These are phyloP conservation scores for Cotesia typhae DNA, from an alignment of 1,140 invertebrate genomes.

Conservation along the genomic window DNA sequence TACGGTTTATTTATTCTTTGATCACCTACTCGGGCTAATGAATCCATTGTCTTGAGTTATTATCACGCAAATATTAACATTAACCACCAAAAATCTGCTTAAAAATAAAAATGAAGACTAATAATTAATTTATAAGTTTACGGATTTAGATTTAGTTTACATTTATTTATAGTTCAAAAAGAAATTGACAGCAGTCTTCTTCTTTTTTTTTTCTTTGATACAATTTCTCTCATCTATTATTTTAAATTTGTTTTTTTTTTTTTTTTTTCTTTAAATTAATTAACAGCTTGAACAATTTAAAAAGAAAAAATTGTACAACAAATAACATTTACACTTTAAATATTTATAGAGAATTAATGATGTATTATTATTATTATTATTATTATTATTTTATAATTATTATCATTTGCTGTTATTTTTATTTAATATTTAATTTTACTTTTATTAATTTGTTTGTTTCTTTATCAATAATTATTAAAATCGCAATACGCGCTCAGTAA, in stretches of 20 bases:
- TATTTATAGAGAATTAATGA: no score
- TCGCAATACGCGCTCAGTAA: neutral
- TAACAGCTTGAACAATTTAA: no score
- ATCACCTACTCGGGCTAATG: conserved; percentile 69
- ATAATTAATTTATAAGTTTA: no score
- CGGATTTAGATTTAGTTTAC: neutral
- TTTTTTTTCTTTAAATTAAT: conserved; percentile 35
- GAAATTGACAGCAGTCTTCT: conserved; percentile 31
- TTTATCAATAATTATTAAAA: neutral
- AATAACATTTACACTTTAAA: conserved; percentile 27
- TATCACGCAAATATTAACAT: neutral
- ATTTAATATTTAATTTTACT: neutral
- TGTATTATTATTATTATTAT: conserved; percentile 10
- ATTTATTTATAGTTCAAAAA: conserved; percentile 10
- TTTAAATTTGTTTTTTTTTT: conserved; percentile 41
- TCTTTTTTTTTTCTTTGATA: conserved; percentile 21
- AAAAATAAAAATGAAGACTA: neutral
- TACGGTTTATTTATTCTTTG: conserved; percentile 69
- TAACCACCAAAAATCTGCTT: neutral
- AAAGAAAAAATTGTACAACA: conserved; percentile 35
- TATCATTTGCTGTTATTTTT: neutral
- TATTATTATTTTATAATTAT: conserved; percentile 15
- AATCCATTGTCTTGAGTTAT: conserved; percentile 31
- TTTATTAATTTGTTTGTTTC: no score
- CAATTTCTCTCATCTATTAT: conserved; percentile 36